These are phyloP conservation scores for Oreochromis spilurus DNA, from an alignment of 2,113 vertebrate genomes.

Conservation along the genomic window DNA sequence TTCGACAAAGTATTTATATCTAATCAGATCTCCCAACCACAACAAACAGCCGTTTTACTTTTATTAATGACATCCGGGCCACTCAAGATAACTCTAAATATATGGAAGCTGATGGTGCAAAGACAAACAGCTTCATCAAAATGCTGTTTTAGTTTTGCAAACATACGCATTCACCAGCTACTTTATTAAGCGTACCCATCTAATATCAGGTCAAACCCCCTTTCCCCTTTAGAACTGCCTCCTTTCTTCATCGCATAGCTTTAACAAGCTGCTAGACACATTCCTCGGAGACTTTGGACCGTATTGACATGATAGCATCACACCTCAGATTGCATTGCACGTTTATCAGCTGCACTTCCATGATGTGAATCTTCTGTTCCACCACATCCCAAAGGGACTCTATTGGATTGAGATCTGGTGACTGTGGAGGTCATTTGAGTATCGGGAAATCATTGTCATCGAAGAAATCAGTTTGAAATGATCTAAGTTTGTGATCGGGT, in stretches of 20 bases:
- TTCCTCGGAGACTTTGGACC: neutral
- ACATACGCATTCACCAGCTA: neutral
- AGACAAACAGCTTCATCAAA: fast-evolving
- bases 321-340: neutral
- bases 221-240: neutral
- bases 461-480: neutral
- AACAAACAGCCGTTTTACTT: neutral
- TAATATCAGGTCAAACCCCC: fast-evolving
- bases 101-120: fast-evolving
- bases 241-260: neutral
- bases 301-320: neutral
- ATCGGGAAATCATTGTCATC: neutral
- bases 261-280: neutral
- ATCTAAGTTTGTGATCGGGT: neutral
- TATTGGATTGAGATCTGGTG: neutral
- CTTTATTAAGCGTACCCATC: neutral
- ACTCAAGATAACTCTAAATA: fast-evolving
- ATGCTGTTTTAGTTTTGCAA: neutral
- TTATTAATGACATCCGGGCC: neutral
- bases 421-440: neutral
- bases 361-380: neutral
- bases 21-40: too few relatives aligned
- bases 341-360: neutral
- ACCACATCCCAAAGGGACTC: neutral
- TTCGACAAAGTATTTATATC: too few relatives aligned